Evolutionary conservation across 1,140 invertebrate species (phyloP).

Genomic region (Spodoptera frugiperda): DNA sequence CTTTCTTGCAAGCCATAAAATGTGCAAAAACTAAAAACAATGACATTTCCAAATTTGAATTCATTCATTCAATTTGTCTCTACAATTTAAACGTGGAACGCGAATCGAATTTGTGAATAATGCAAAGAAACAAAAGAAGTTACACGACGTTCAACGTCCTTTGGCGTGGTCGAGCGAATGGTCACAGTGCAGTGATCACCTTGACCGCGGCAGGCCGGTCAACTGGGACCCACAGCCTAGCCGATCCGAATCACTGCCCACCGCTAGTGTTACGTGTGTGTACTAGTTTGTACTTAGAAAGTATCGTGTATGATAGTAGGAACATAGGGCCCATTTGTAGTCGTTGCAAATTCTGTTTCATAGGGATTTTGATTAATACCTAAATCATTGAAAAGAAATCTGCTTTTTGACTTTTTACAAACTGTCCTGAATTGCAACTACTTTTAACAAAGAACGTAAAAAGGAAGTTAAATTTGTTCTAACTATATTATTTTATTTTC

Average conservation of each 20-base stretch:
- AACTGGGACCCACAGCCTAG: conserved; percentile 39
- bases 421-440: no score
- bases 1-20: neutral
- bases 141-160: conserved; percentile 40
- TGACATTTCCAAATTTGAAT: conserved; percentile 11
- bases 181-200: conserved; percentile 53
- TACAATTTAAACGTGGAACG: conserved; percentile 26
- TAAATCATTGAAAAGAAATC: neutral
- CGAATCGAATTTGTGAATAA: conserved; percentile 26
- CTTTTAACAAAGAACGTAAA: no score
- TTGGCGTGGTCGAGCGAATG: conserved; percentile 39
- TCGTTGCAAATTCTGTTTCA: neutral
- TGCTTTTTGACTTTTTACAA: no score
- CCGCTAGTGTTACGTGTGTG: conserved; percentile 57
- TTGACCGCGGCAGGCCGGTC: conserved; percentile 57
- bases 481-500: no score
- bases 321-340: neutral
- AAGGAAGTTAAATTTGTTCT: no score
- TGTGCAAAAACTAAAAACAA: neutral
- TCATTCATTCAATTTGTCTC: conserved; percentile 30
- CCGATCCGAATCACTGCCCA: conserved; percentile 55
- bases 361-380: neutral
- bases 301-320: conserved; percentile 2
- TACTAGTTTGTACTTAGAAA: conserved; percentile 41
- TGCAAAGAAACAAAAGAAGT: conserved; percentile 30